Evolutionary conservation across 2,113 vertebrate genomes (phyloP).

Genomic region (Tympanuchus pallidicinctus): DNA sequence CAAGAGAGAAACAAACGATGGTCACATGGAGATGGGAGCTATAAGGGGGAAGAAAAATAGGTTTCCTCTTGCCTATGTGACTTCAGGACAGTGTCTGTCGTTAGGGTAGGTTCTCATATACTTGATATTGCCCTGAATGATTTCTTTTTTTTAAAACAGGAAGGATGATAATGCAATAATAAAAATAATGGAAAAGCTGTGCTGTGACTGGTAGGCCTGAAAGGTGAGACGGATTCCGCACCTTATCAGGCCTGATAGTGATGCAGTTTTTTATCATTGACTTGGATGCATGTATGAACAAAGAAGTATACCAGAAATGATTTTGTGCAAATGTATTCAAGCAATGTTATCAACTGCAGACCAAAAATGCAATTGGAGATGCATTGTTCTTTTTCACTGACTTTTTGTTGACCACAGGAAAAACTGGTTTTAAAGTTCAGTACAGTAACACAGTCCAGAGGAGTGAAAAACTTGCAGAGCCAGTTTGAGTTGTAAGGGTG

Average conservation of each 20-base stretch:
- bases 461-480: constrained; percentile 57
- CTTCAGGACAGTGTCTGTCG: not conserved
- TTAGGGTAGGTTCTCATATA: not conserved
- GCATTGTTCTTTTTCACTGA: constrained; percentile 62
- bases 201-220: not conserved
- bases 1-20: not conserved
- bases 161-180: not conserved
- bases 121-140: not conserved
- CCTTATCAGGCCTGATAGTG: not conserved
- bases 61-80: not conserved
- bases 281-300: not conserved
- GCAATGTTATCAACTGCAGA: constrained; percentile 18
- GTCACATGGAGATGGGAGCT: not conserved
- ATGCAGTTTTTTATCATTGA: not conserved
- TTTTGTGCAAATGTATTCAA: constrained; percentile 29
- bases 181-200: not conserved
- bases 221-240: no score
- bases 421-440: constrained; percentile 67
- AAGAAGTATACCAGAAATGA: not conserved
- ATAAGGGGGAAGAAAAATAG: not conserved
- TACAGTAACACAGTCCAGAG: constrained; percentile 6
- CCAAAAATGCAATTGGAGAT: constrained; percentile 41
- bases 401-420: constrained; percentile 67
- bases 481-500: constrained; percentile 48
- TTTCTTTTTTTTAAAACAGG: not conserved